Evolutionary conservation across 2,113 vertebrate species (phyloP), one percentile per base, ranked within the genome.

Genomic region (Chaenogobius annularis): DNA sequence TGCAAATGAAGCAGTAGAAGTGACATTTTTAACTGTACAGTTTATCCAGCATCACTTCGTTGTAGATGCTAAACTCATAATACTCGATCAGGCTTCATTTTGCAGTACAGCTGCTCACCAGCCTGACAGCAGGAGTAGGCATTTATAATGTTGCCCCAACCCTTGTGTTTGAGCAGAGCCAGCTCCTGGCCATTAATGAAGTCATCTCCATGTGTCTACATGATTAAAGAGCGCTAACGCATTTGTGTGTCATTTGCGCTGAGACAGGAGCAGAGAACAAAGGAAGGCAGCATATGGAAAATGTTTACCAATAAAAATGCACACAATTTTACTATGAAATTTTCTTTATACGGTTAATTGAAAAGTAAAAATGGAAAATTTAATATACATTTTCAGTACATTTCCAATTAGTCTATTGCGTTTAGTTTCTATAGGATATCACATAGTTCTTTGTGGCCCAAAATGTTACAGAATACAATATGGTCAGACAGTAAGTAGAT

Each of bases 401-500:
- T 85, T 88, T 88, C 91, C 88, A 86, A 83, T 85, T 43, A 40
- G 54, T 66, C 48, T 70, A 78, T 14, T 66, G 94, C 92, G 91
- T 94, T 80, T 50, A 50, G 15, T 7, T 50, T 52, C 9, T 20
- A 20, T 9, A 54, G 19, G 19, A 9, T 50, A 19, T 50, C 47
- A 50, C 15, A 50, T 50, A 48, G 47, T 6, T 17, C 47, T 17
- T 5, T 50, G 15, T 50, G 47, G 15, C 47, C 15, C 15, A 15
- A 50, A 50, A 50, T 19, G 19, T 50, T 3, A 50, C 0, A 19
- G 17, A 1, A 50, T 7, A 50, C 47, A 50, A 50, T 5, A 19
- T 19, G 47, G 15, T 50, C 15, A 17, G 15, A 50, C 15, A 50
- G 47, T 10, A 52, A 52, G 19, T 52, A 54, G 50, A n/a, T 7